Percentiles rank a stretch among this genome's conserved stretches.
Conservation (phyloP, 2,888 invertebrate species). For the Elegia similella region DNA sequence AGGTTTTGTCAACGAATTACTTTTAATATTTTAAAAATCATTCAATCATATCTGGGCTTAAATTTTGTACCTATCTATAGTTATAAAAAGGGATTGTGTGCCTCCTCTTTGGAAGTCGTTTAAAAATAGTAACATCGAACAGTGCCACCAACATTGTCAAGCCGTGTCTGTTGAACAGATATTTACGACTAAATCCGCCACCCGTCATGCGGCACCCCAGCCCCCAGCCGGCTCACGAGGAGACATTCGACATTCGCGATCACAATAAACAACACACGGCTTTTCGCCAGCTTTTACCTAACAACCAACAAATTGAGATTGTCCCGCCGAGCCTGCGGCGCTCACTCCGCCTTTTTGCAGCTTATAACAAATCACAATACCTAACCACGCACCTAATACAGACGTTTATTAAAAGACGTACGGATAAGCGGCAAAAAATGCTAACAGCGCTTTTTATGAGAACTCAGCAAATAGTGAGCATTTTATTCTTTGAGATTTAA, state of each 20-base stretch:
- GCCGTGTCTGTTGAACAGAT: background rate
- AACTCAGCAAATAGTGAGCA: background rate
- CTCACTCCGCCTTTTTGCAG: conserved; percentile 66
- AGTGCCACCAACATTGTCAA: background rate
- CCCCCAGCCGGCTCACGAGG: too few species aligned
- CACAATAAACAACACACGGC: conserved; percentile 35
- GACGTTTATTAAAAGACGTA: conserved; percentile 24
- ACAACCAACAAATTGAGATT: conserved; percentile 69
- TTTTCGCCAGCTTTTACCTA: conserved; percentile 58
- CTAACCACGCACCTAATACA: conserved; percentile 15
- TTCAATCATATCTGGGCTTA: too few species aligned
- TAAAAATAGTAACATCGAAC: too few species aligned
- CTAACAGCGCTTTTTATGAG: background rate
- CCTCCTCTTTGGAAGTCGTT: too few species aligned
- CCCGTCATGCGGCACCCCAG: background rate
- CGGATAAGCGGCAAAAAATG: conserved; percentile 25
- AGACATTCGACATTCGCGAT: background rate
- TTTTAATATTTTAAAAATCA: too few species aligned
- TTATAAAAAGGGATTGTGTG: too few species aligned
- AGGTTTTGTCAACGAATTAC: too few species aligned
- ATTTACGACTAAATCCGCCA: conserved; percentile 14
- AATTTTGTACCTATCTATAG: too few species aligned
- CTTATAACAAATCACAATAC: conserved; percentile 33
- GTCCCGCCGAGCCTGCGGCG: conserved; percentile 65
- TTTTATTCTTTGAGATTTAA: background rate